Evolutionary conservation across 2,888 invertebrate species (phyloP).

Genomic region (Hipparchia semele): DNA sequence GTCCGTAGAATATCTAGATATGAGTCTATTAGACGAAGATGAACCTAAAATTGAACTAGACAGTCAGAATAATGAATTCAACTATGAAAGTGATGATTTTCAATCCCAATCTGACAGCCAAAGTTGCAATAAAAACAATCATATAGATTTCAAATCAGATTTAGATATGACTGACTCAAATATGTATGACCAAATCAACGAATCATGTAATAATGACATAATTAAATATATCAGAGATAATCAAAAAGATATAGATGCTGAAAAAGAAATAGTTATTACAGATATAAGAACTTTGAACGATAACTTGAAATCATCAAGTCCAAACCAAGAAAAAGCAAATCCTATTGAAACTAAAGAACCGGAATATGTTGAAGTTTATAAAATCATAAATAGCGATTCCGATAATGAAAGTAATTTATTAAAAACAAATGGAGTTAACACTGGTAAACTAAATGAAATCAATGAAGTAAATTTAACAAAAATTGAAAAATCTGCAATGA

Average conservation of each 20-base stretch:
- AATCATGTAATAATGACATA: background rate
- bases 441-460: conserved; percentile 13
- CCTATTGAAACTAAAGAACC: background rate
- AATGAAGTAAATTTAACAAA: conserved; percentile 31
- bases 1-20: conserved; percentile 34
- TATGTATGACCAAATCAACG: conserved; percentile 3
- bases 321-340: background rate
- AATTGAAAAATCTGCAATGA: conserved; percentile 20
- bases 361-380: conserved; percentile 34
- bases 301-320: conserved; percentile 1
- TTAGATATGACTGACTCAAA: conserved; percentile 7
- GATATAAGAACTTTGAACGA: background rate
- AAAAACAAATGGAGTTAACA: conserved; percentile 35
- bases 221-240: background rate
- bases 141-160: conserved; percentile 3
- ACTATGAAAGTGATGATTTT: background rate
- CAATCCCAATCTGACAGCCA: background rate
- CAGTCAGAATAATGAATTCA: background rate
- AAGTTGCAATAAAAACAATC: background rate
- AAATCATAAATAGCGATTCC: conserved; percentile 32
- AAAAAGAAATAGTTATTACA: background rate
- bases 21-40: conserved; percentile 38
- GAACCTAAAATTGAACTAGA: conserved; percentile 37
- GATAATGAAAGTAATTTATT: conserved; percentile 38
- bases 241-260: background rate